These are phyloP conservation scores for Neodiprion pinetum DNA, from an alignment of 1,140 invertebrate genomes.

Conservation along the genomic window DNA sequence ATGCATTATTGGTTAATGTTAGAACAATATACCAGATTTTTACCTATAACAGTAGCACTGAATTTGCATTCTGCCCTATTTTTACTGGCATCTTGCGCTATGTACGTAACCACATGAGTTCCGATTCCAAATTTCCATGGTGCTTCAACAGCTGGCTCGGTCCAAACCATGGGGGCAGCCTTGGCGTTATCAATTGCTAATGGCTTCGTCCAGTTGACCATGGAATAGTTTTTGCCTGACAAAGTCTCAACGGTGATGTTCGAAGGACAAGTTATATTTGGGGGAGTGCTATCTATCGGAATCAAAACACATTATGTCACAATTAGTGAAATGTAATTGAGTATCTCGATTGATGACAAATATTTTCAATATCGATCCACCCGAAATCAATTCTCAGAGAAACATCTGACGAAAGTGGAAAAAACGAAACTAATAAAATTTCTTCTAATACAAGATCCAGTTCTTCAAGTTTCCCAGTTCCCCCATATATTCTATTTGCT, in stretches of 20 bases:
- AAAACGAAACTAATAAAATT: slow-evolving; percentile 19
- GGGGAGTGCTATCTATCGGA: slow-evolving; percentile 62
- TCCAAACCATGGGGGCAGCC: slow-evolving; percentile 36
- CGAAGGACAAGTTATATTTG: slow-evolving; percentile 63
- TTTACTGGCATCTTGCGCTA: slow-evolving; percentile 62
- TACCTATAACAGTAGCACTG: slow-evolving; percentile 62
- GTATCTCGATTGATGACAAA: background rate
- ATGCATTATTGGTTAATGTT: background rate
- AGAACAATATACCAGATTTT: slow-evolving; percentile 23
- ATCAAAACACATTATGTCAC: slow-evolving; percentile 3
- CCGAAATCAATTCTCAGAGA: background rate
- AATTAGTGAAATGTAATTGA: slow-evolving; percentile 8
- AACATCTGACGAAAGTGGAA: background rate
- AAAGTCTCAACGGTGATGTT: slow-evolving; percentile 56
- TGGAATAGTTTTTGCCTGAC: slow-evolving; percentile 63
- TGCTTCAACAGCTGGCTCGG: slow-evolving; percentile 43
- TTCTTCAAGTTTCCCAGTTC: background rate
- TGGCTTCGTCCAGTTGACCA: slow-evolving; percentile 63
- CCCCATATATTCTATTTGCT: slow-evolving; percentile 16
- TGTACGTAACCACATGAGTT: slow-evolving; percentile 59
- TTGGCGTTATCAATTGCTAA: slow-evolving; percentile 43
- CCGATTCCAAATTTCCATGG: slow-evolving; percentile 59
- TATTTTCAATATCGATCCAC: slow-evolving; percentile 4
- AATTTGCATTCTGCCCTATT: slow-evolving; percentile 66
- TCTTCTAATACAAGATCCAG: slow-evolving; percentile 18